Evolutionary conservation across 2,113 vertebrate genomes (phyloP).

Genomic region (Chelonoidis abingdonii): DNA sequence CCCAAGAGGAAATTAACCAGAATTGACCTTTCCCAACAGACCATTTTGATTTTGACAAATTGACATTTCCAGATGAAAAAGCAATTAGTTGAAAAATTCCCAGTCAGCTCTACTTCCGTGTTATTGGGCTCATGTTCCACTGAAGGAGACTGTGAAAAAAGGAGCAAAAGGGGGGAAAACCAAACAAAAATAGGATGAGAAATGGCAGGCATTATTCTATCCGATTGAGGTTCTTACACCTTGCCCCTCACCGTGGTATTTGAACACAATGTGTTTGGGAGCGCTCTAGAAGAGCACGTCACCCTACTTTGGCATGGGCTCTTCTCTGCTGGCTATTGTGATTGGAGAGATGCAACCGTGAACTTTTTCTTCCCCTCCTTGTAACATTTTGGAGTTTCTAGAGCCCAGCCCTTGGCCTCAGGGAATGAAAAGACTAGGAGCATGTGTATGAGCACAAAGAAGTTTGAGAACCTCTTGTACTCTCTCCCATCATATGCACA

Average conservation of each 20-base stretch:
- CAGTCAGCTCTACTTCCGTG: background rate
- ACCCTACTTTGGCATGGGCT: background rate
- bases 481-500: background rate
- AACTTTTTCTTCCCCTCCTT: background rate
- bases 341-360: background rate
- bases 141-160: background rate
- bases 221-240: background rate
- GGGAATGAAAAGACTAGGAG: background rate
- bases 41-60: background rate
- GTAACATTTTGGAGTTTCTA: background rate
- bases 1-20: background rate
- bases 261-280: background rate
- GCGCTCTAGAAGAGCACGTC: background rate
- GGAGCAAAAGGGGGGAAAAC: accelerated
- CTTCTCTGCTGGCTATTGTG: background rate
- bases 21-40: background rate
- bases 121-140: background rate
- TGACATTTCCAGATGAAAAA: background rate
- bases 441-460: background rate
- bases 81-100: background rate
- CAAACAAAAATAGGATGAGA: background rate
- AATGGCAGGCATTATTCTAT: background rate
- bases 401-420: background rate
- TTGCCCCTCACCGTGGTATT: background rate
- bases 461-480: background rate